phyloP scores from a whole-genome alignment of 2,888 invertebrate species.

The Aphrophora alni region DNA sequence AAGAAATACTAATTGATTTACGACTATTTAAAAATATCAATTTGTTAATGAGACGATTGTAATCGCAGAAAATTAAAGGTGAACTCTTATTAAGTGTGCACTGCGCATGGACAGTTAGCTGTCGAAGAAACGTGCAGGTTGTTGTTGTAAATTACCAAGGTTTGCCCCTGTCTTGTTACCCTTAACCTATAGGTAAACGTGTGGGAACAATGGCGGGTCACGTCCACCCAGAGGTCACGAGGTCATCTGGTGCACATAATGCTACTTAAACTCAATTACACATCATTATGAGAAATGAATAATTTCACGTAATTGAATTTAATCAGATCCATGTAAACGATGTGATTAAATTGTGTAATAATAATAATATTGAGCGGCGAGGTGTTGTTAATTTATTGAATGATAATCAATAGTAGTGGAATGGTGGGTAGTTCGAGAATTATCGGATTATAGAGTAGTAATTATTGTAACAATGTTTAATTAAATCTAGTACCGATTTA shows the following conservation, averaged over 20 bases:
- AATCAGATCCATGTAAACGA: neutral
- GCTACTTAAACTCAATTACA: too few species aligned
- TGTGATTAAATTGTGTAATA: neutral
- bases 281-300: neutral
- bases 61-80: too few species aligned
- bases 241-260: too few species aligned
- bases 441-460: too few species aligned
- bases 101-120: neutral
- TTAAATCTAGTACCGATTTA: too few species aligned
- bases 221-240: neutral
- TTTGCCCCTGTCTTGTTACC: neutral
- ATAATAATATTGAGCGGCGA: too few species aligned
- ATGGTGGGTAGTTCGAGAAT: too few species aligned
- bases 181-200: neutral
- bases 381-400: too few species aligned
- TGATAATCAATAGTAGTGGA: too few species aligned
- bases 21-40: neutral
- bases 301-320: neutral
- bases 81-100: too few species aligned
- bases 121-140: neutral
- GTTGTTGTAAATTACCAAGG: neutral
- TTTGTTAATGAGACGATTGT: neutral
- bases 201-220: constrained; percentile 6
- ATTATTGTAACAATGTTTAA: too few species aligned
- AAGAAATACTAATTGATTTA: too few species aligned